Evolutionary conservation across 2,888 invertebrate species (phyloP).

Genomic region (Fragum whitleyi): DNA sequence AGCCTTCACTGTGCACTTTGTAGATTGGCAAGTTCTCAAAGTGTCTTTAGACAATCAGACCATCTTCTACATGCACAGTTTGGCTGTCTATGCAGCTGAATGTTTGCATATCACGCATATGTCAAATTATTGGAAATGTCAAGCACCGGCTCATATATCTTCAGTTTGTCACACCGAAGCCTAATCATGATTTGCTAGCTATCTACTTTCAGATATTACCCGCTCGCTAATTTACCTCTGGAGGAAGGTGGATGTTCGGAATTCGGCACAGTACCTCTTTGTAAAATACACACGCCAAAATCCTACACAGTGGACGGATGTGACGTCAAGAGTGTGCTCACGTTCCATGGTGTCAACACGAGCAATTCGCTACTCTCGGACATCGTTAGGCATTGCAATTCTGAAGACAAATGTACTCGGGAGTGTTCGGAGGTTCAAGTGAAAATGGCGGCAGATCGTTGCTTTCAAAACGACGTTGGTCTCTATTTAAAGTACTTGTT

Average conservation of each 20-base stretch:
- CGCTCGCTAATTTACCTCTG: constrained; percentile 31
- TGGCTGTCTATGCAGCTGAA: no score
- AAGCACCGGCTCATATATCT: no score
- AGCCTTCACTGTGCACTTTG: no score
- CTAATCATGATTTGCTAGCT: no score
- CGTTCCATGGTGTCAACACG: neutral
- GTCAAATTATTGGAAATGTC: no score
- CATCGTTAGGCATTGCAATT: neutral
- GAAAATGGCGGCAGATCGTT: constrained; percentile 16
- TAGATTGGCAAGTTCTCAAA: no score
- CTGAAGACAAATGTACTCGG: constrained; percentile 7
- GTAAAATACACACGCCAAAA: constrained; percentile 24
- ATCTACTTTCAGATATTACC: constrained; percentile 34
- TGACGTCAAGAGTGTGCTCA: constrained; percentile 26
- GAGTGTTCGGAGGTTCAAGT: constrained; percentile 4
- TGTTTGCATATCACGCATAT: no score
- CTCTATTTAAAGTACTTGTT: constrained; percentile 9
- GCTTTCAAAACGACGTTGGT: constrained; percentile 32
- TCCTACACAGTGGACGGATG: constrained; percentile 30
- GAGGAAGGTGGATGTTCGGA: constrained; percentile 36
- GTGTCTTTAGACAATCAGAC: no score
- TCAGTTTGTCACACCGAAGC: no score
- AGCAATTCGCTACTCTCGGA: constrained; percentile 13
- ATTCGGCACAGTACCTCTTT: constrained; percentile 30
- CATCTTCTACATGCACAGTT: no score